Base-by-base conservation (phyloP, 2,113 vertebrate genomes). In the Cyphomyrus discorhynchus region DNA sequence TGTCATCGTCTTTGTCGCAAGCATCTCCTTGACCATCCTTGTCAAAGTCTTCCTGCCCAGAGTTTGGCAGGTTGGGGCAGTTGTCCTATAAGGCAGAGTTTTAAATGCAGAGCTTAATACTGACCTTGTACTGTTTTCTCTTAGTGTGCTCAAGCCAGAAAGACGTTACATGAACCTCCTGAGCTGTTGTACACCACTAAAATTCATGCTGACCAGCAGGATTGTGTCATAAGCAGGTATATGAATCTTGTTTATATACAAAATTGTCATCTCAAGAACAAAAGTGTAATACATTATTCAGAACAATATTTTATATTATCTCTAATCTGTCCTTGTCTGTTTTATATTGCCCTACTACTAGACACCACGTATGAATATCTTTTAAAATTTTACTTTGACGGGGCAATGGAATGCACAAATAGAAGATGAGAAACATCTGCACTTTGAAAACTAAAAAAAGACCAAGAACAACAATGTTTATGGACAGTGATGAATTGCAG, bases 11-110 rank as follows among this genome's bases (percentile, higher is more conserved):
- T 5, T 98, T 97, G 86, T 99, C 98, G 91, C 98, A 99, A 62
- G 98, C 98, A 46, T 99, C 98, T 45, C 98, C 98, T 82, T 97
- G 96, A 19, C 98, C 97, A 2, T 99, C 98, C 93, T 96, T 98
- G 95, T 99, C 98, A 85, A 99, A 99, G 92, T 99, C 98, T 86
- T 99, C 98, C 92, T 99, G 98, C 89, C 98, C 98, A 53, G 98
- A 99, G 91, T 99, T 99, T n/a, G 98, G 98, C 90, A 99, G 95
- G 77, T 93, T 97, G 1, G 98, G 98, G 80, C 98, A 99, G 91
- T 99, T 99, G 94, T 99, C 98, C 98, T 99, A 90, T 70, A 92
- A 93, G 0, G 70, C 27, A 5, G 86, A 49, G 52, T 50, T 46
- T 82, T 3, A 83, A 9, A 70, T 70, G 10, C 49, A 84, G 53